Evolutionary conservation across 1,140 invertebrate genomes (phyloP), one percentile per base, ranked within the genome.

Genomic region (Mizuhopecten yessoensis): DNA sequence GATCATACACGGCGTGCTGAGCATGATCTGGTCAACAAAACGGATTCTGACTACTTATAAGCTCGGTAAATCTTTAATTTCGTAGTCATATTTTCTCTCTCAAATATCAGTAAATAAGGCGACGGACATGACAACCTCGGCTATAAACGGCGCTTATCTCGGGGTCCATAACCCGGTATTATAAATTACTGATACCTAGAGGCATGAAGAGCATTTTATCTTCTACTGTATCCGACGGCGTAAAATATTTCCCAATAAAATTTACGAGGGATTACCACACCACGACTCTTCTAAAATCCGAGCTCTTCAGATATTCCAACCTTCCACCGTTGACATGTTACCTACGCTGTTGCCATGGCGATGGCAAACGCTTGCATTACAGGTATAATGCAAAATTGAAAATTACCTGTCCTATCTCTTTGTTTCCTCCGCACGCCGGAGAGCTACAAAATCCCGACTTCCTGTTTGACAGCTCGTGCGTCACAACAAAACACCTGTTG

Each of bases 181-280:
- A 90, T 90, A 90, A 90, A 90, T 90, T 34, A 90, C 86, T 90
- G 57, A 57, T 36, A 90, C 49, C 75, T 39, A 34, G 86, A 86
- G 86, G 86, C 75, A 34, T 36, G 34, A 34, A 90, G 57, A 90
- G 42, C 33, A 86, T 36, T 90, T 90, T 90, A 90, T 90, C 89
- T 20, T 57, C 29, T 75, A 33, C 33, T 34, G 34, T 57, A 34
- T 34, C 89, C 86, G 89, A 90, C 89, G 86, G 86, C 86, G 89
- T 90, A 86, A 90, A 90, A 90, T 90, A 90, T 90, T 90, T 90
- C 89, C 89, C 89, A 86, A 90, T 90, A 90, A 90, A 90, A 86
- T 86, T 90, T 90, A 86, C 29, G 57, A 75, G 57, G 57, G 57
- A 75, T 75, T 75, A 75, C 57, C n/a, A 17, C 57, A n/a, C 57